Evolutionary conservation across 2,113 vertebrate species (phyloP), one percentile per base, ranked within the genome.

Genomic region (Potamarius usumacintae): DNA sequence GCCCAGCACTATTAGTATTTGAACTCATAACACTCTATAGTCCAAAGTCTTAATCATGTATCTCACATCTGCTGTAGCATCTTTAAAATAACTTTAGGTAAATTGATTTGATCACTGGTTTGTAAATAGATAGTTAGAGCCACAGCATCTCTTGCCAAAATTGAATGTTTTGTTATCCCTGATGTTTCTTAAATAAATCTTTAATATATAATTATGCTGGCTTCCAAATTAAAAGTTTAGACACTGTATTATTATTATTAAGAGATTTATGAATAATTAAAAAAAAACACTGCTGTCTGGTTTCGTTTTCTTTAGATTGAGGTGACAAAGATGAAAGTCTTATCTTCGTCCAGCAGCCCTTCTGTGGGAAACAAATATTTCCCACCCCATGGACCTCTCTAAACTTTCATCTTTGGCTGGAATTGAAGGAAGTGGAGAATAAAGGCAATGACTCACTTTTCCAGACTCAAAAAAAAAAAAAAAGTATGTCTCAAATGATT

Each of bases 361-460:
- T 67, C 82, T 84, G 86, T 90, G 89, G 91, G 90, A 91, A 92
- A 79, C 81, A 87, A 89, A 91, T 84, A 91, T 91, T 57, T 72
- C 69, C 85, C 86, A 86, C 81, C 85, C 81, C 87, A 67, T 88
- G 53, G 80, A 86, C 88, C 86, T 89, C 60, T 27, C 27, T 88
- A 88, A 86, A 87, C 77, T 88, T 65, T 85, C 50, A 81, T 83
- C 78, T 86, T 83, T 83, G 84, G 67, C 85, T 88, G 72, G 84
- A 82, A 62, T 72, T 11, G 71, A 88, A 34, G 58, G 34, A 88
- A 88, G 60, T 57, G 57, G 62, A 86, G 80, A 88, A 84, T 65
- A 87, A 78, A 57, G 76, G 52, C 89, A 90, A 85, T 74, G 67
- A 87, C 55, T 87, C 79, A 63, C 14, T 74, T 81, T 25, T 14